Percentiles rank a stretch among this genome's conserved stretches.
Conservation (phyloP, 2,797 vertebrate species). For the Myotis findleyi region DNA sequence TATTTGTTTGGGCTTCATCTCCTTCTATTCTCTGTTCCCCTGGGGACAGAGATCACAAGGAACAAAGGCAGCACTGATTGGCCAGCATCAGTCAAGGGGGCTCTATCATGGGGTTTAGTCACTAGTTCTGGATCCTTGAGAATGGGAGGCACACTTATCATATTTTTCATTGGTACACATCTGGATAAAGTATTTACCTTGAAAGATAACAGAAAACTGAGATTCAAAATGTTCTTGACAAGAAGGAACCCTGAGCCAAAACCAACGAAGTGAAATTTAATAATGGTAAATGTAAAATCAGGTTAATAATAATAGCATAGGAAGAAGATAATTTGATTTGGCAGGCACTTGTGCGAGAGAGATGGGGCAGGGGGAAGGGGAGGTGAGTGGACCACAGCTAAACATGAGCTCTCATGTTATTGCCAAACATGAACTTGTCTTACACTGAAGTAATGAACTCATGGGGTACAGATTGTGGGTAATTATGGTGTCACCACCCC, state of each 20-base stretch:
- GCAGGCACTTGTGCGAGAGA: not conserved
- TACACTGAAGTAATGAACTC: not conserved
- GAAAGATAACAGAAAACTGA: slow-evolving; percentile 30
- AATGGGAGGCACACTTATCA: not conserved
- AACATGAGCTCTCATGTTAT: not conserved
- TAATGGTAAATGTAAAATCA: not conserved
- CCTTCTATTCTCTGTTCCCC: not conserved
- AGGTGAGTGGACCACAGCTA: not conserved
- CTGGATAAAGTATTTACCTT: not conserved
- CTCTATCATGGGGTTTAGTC: not conserved
- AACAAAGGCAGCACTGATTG: not conserved
- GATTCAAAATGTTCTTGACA: slow-evolving; percentile 14
- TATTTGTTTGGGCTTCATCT: not conserved
- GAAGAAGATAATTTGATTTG: not conserved
- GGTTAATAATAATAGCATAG: not conserved
- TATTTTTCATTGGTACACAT: not conserved
- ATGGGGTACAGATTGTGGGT: not conserved
- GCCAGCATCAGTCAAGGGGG: not conserved
- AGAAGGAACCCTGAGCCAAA: not conserved
- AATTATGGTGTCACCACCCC: not conserved
- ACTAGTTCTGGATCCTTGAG: not conserved
- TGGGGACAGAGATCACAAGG: not conserved
- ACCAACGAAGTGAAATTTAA: slow-evolving; percentile 7
- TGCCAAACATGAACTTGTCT: not conserved
- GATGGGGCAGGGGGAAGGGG: too few species aligned